Evolutionary conservation across 2,113 vertebrate species (phyloP).

Genomic region (Gracilinanus agilis): DNA sequence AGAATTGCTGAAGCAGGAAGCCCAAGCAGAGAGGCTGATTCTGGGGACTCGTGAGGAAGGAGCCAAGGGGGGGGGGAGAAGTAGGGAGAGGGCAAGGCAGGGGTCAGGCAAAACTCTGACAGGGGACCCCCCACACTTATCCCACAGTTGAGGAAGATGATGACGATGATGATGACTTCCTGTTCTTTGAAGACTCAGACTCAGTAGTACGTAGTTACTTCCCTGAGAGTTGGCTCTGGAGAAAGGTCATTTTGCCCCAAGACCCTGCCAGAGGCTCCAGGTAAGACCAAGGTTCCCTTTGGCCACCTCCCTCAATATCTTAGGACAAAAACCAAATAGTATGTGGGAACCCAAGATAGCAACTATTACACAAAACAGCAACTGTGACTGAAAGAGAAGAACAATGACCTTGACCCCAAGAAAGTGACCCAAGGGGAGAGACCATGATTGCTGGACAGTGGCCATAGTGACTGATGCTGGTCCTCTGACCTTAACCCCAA

Average conservation of each 20-base stretch:
- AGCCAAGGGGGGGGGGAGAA: accelerated
- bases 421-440: background rate
- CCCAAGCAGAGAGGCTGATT: slow-evolving; percentile 31
- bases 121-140: background rate
- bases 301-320: background rate
- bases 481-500: background rate
- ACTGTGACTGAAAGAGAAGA: background rate
- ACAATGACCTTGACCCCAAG: background rate
- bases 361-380: background rate
- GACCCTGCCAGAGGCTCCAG: background rate
- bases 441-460: background rate
- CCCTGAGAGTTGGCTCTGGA: slow-evolving; percentile 72
- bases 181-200: background rate
- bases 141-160: slow-evolving; percentile 22
- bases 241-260: background rate
- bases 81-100: background rate
- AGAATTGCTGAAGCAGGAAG: slow-evolving; percentile 11
- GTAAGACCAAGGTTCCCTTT: background rate
- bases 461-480: background rate
- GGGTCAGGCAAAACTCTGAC: background rate
- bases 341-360: background rate
- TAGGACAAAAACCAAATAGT: background rate
- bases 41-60: slow-evolving; percentile 63
- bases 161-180: slow-evolving; percentile 15
- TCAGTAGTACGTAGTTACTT: slow-evolving; percentile 41